Evolutionary conservation across 2,888 invertebrate genomes (phyloP), one percentile per base, ranked within the genome.

Genomic region (Taenaris catops): DNA sequence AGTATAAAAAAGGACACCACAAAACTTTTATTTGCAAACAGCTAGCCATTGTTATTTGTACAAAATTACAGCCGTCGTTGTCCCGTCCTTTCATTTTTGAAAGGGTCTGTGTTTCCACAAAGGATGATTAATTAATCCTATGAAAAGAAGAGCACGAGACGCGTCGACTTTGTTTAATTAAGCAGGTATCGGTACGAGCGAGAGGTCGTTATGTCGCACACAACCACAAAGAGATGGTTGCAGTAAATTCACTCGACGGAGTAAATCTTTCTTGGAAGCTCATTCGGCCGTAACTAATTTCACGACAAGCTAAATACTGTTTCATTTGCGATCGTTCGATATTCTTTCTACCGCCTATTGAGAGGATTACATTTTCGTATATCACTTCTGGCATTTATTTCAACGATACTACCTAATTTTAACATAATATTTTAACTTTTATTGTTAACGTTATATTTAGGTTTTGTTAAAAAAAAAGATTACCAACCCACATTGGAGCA

Each of bases 221-320:
- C 11, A 12, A 20, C 23, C 17, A 25, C 25, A 31, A 26, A 35
- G 23, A 20, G 23, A 34, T 37, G 34, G 20, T 12, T 5, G 31
- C 32, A 26, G 32, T 33, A 27, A 25, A 25, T 12, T 28, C 25
- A 20, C 25, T 32, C 32, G 32, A 31, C 34, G 10, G 8, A 25
- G 35, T 40, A 38, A 44, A 40, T 38, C 34, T 40, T 41, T 41
- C 40, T 44, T 34, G 34, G 26, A 26, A 38, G 20, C 31, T 29
- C 45, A 35, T 17, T 41, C 43, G 26, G 36, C 39, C 37, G 35
- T 41, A 37, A 39, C 46, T 34, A 46, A 43, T 43, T 25, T 29
- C 19, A 21, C 32, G 26, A 38, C 46, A 43, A 45, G 38, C 38
- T 37, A 38, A 17, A 34, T 29, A 32, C 40, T 40, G 29, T 20